Evolutionary conservation across 2,797 vertebrate genomes (phyloP), one percentile per base, ranked within the genome.

Genomic region (Crenuchus spilurus): DNA sequence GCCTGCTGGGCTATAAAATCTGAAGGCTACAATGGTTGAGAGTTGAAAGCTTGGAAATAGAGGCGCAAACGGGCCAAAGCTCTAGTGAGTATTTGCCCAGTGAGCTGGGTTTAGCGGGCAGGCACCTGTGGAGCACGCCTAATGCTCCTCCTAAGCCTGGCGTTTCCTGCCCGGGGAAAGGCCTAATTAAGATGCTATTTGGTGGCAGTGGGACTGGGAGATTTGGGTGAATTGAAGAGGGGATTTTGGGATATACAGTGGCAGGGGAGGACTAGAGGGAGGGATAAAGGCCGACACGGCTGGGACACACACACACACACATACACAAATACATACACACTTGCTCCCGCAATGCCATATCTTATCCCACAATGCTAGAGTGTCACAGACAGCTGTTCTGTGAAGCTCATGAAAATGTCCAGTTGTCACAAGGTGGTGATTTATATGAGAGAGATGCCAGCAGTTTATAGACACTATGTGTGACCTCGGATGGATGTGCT

Each of bases 361-460:
- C 37, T 55, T 77, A 71, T 63, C 13, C 41, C 18, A 28, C 57
- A 74, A 71, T 71, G 52, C 48, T 55, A 87, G 89, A 90, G 90
- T 90, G 90, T 92, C 89, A 85, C 89, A 90, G 89, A 90, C 90
- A 94, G 79, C 87, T 90, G 88, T 92, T 88, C 93, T 88, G 84
- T 81, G 84, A 84, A 88, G 85, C 89, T 88, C 87, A 89, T 84
- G 82, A 87, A 84, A 91, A 87, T 85, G 82, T 86, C 86, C 75
- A 90, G 85, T 91, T 93, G 88, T 86, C 87, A 83, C 82, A 84
- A 88, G 88, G 85, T 84, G 86, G 87, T 86, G 92, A 91, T 93
- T 92, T 93, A 90, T 89, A 91, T 91, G 86, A 91, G 87, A 82
- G 84, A 85, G 85, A 86, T 79, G 90, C 90, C 90, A 89, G 89